These are phyloP conservation scores for Sesia apiformis DNA, from an alignment of 2,888 invertebrate species.

Conservation along the genomic window DNA sequence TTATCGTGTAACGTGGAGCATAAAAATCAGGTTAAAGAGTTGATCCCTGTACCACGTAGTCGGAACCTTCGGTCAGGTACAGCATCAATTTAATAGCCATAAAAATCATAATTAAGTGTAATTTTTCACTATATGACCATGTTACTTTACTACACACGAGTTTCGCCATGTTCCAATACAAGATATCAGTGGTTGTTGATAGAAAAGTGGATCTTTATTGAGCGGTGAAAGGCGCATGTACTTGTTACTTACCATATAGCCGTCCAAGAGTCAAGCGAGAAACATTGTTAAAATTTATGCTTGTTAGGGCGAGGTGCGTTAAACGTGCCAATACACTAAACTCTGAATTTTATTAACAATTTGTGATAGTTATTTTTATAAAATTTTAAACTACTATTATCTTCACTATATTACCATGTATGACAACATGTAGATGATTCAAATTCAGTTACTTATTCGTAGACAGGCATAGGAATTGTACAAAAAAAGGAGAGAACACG, in stretches of 20 bases:
- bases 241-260: slow-evolving; percentile 26
- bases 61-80: slow-evolving; percentile 4
- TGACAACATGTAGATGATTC: no score
- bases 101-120: slow-evolving; percentile 46
- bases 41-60: neutral
- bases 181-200: slow-evolving; percentile 35
- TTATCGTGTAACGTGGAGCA: neutral
- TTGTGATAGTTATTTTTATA: no score
- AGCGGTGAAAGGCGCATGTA: slow-evolving; percentile 46
- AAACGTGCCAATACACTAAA: slow-evolving; percentile 10
- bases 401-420: no score
- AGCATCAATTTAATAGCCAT: slow-evolving; percentile 41
- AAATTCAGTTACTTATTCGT: no score
- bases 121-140: slow-evolving; percentile 36
- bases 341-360: no score
- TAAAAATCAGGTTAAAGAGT: neutral
- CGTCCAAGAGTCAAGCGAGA: slow-evolving; percentile 23
- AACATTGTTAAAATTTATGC: slow-evolving; percentile 39
- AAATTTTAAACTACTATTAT: no score
- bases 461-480: no score
- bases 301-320: slow-evolving; percentile 27
- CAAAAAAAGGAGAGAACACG: no score
- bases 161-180: slow-evolving; percentile 27
- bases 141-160: slow-evolving; percentile 20
- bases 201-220: slow-evolving; percentile 61